Conservation (phyloP, 2,113 vertebrate species). For the Suricata suricatta region DNA sequence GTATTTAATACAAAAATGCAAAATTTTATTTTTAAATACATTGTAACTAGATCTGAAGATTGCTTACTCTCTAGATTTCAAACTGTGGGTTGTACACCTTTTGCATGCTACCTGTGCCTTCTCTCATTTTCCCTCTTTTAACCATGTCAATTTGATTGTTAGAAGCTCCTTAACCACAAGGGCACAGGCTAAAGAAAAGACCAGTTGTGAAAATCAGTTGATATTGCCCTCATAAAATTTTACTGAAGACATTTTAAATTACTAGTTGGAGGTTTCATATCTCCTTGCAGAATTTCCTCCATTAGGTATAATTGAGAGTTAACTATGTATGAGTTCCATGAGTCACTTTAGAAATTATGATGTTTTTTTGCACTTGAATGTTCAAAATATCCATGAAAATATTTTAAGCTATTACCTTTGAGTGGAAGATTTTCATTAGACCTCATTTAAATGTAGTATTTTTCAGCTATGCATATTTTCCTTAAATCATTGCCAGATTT, state of each 20-base stretch:
- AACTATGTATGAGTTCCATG: not conserved
- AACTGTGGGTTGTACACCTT: not conserved
- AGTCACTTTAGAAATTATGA: not conserved
- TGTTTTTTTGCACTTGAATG: conserved; percentile 1
- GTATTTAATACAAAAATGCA: not conserved
- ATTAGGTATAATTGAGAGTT: not conserved
- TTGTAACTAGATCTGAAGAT: not conserved
- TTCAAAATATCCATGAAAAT: not conserved
- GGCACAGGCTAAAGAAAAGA: not conserved
- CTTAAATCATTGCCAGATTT: not conserved
- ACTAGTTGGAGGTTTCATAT: not conserved
- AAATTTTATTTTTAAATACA: not conserved
- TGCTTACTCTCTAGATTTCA: not conserved
- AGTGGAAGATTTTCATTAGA: not conserved
- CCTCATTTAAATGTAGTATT: not conserved
- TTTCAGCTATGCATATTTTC: not conserved
- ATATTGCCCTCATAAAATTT: conserved; percentile 8
- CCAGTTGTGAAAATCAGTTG: not conserved
- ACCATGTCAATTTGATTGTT: not conserved
- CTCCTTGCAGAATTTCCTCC: not conserved
- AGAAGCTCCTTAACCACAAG: not conserved
- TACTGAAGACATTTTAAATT: conserved; percentile 38
- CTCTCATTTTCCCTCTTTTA: not conserved
- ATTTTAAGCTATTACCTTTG: not conserved
- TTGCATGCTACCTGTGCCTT: not conserved